Percentiles rank a stretch among this genome's conserved stretches.
These are phyloP conservation scores for Chloroclysta siterata DNA, from an alignment of 2,888 invertebrate genomes.

Conservation along the genomic window DNA sequence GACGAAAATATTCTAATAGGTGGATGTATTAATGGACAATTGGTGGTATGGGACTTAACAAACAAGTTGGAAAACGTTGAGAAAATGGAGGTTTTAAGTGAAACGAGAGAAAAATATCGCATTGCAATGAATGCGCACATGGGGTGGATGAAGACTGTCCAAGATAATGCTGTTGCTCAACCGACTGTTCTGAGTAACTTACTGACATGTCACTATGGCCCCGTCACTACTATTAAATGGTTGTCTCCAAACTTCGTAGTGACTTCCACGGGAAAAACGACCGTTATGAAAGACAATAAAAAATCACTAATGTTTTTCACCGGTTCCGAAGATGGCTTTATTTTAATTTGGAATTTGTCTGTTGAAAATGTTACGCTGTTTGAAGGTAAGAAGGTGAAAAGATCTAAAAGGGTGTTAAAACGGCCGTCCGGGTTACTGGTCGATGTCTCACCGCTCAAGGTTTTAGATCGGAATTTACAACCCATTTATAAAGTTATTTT, in stretches of 20 bases:
- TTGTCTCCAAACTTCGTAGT: slow-evolving; percentile 86
- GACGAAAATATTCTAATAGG: slow-evolving; percentile 89
- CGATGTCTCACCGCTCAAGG: slow-evolving; percentile 86
- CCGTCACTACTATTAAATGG: slow-evolving; percentile 89
- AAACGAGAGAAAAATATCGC: slow-evolving; percentile 86
- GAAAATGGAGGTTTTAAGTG: slow-evolving; percentile 85
- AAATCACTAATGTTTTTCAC: slow-evolving; percentile 87
- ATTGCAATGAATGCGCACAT: slow-evolving; percentile 86
- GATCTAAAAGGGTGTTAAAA: slow-evolving; percentile 74
- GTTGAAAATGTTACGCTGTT: slow-evolving; percentile 66
- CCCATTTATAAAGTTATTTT: slow-evolving; percentile 86
- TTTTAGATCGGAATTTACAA: slow-evolving; percentile 85
- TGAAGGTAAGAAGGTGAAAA: slow-evolving; percentile 69
- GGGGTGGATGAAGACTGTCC: slow-evolving; percentile 88
- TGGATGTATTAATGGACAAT: slow-evolving; percentile 89
- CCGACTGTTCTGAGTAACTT: slow-evolving; percentile 87
- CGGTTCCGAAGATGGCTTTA: slow-evolving; percentile 87
- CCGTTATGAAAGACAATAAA: slow-evolving; percentile 58
- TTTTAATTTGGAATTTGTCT: slow-evolving; percentile 90
- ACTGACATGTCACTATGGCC: slow-evolving; percentile 85
- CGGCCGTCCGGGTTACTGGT: slow-evolving; percentile 85
- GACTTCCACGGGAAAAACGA: slow-evolving; percentile 85
- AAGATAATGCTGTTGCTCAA: slow-evolving; percentile 83
- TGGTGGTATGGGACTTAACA: slow-evolving; percentile 89
- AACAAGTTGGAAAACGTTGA: slow-evolving; percentile 87